These are phyloP conservation scores for Creontiades dilutus DNA, from an alignment of 2,888 invertebrate species.

Conservation along the genomic window DNA sequence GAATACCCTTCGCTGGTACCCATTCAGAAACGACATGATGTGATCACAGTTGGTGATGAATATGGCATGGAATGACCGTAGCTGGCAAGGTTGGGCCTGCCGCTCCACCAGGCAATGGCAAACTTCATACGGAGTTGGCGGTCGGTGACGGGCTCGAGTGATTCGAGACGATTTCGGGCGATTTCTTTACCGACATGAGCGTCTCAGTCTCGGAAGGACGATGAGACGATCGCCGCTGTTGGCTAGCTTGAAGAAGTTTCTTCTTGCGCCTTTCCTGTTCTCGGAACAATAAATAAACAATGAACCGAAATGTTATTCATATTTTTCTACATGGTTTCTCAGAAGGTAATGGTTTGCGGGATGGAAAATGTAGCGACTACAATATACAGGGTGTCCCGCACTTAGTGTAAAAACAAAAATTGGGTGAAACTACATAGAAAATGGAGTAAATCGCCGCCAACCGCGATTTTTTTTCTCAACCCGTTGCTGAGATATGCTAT, in stretches of 20 bases:
- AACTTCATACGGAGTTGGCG: conserved; percentile 46
- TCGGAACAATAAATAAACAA: background rate
- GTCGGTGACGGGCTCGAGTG: conserved; percentile 45
- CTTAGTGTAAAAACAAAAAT: no score
- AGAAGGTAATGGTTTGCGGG: no score
- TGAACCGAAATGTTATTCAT: background rate
- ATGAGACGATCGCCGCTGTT: conserved; percentile 35
- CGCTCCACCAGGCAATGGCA: conserved; percentile 41
- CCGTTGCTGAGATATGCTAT: no score
- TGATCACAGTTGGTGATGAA: background rate
- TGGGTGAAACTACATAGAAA: no score
- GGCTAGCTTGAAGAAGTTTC: conserved; percentile 44
- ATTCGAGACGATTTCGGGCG: conserved; percentile 62
- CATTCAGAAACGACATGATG: background rate
- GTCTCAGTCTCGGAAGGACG: conserved; percentile 44
- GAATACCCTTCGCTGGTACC: conserved; percentile 15
- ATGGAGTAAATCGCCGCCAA: no score
- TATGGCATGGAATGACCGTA: background rate
- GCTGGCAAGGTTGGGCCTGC: background rate
- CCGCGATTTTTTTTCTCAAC: no score
- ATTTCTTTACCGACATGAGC: conserved; percentile 33
- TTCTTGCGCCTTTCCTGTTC: conserved; percentile 62
- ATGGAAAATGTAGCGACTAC: no score
- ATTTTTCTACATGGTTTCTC: no score
- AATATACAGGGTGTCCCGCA: no score